These are phyloP conservation scores for Lepidurus packardi DNA, from an alignment of 1,140 invertebrate species.

Conservation along the genomic window DNA sequence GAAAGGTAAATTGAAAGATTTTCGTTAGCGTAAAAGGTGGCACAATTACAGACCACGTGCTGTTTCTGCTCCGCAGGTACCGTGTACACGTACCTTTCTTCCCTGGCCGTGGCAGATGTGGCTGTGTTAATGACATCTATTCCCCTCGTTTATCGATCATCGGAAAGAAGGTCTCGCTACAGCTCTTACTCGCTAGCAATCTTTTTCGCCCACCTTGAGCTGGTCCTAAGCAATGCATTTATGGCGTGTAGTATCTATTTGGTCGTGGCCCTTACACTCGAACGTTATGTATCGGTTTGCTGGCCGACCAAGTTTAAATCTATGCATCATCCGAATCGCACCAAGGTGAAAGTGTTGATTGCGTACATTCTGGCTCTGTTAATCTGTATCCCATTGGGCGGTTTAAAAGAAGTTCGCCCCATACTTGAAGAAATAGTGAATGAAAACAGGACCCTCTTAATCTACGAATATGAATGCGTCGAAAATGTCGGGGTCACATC, in stretches of 20 bases:
- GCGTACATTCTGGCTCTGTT: slow-evolving; percentile 43
- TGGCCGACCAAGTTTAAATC: slow-evolving; percentile 45
- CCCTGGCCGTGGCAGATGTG: slow-evolving; percentile 45
- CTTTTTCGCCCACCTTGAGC: slow-evolving; percentile 45
- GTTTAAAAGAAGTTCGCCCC: slow-evolving; percentile 41
- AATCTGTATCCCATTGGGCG: slow-evolving; percentile 44
- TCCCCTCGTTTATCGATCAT: slow-evolving; percentile 42
- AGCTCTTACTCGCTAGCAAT: slow-evolving; percentile 37
- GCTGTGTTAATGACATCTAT: slow-evolving; percentile 42
- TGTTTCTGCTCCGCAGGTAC: slow-evolving; percentile 23
- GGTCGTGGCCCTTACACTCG: slow-evolving; percentile 48
- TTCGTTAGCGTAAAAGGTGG: neutral
- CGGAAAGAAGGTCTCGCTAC: slow-evolving; percentile 36
- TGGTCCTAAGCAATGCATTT: slow-evolving; percentile 45
- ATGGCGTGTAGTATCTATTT: slow-evolving; percentile 49
- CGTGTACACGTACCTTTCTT: slow-evolving; percentile 46
- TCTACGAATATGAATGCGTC: slow-evolving; percentile 38
- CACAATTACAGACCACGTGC: neutral
- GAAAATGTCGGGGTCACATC: slow-evolving; percentile 40
- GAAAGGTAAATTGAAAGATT: slow-evolving; percentile 40
- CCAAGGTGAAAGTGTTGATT: slow-evolving; percentile 41
- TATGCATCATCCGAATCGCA: slow-evolving; percentile 43
- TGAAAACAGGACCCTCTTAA: neutral
- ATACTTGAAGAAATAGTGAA: slow-evolving; percentile 9
- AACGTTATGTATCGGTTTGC: slow-evolving; percentile 44